Base-by-base conservation (phyloP, 1,140 invertebrate genomes). In the Brachionus manjavacas region DNA sequence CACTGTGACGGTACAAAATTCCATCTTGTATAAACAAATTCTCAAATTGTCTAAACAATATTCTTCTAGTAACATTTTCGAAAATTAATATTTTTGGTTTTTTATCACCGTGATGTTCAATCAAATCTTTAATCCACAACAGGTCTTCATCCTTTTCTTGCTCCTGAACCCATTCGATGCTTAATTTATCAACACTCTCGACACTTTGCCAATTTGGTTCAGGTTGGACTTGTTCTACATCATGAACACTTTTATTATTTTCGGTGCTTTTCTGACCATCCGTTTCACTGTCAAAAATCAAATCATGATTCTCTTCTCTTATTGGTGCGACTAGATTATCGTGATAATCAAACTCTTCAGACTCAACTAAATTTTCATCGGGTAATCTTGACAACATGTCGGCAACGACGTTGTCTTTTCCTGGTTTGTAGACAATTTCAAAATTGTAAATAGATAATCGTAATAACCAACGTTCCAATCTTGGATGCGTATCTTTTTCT, bases 401-500 rank as follows among this genome's bases (percentile, higher is more conserved):
- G 16, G 68, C 31, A 41, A 72, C 68, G 35, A 72, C 68, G 39
- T 72, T 72, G 31, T 41, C 35, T 72, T 72, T 72, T 41, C 35
- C 68, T 6, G 68, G 68, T 41, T 72, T 72, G 68, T 72, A 72
- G 2, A 41, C 25, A 68, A 68, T 68, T 31, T 68, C 31, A 68
- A 68, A 68, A 31, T 68, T 35, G 55, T 83, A 83, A 35, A 12
- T 0, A 41, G 12, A 35, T 35, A 83, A 66, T 64, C 28, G 23
- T 46, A 83, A 49, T 14, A 46, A 12, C 80, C 80, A 83, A 25
- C 52, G 16, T 39, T 66, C 52, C 2, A 83, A 46, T 39, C 80
- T 41, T 66, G 49, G 35, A 25, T 64, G 31, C 43, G 23, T 25
- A 28, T 31, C 84, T 86, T 39, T 86, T 1, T 85, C 83, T 8